phyloP scores from a whole-genome alignment of 53 echinoderm and acorn worm species.

The Echinometra lucunter region DNA sequence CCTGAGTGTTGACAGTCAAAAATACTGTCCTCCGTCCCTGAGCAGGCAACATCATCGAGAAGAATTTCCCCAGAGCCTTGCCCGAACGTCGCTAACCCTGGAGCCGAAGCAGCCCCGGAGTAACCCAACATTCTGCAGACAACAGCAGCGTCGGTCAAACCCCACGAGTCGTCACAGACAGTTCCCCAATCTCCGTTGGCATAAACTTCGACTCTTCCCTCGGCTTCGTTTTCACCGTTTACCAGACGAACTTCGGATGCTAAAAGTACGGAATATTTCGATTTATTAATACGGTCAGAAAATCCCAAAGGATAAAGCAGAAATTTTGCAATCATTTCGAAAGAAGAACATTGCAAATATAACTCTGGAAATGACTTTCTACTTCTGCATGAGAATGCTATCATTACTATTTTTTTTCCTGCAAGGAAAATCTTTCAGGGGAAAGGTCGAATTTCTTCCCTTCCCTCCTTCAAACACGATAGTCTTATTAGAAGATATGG shows the following conservation, averaged over 20 bases:
- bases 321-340: too few relatives aligned
- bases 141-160: background rate
- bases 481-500: too few relatives aligned
- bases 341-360: too few relatives aligned
- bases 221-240: background rate
- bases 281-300: too few relatives aligned
- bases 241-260: background rate
- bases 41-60: background rate
- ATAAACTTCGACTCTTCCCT: background rate
- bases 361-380: too few relatives aligned
- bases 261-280: background rate
- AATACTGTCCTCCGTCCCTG: background rate
- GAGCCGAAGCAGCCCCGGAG: background rate
- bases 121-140: conserved; percentile 16
- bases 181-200: background rate
- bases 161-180: background rate
- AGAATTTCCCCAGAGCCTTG: background rate
- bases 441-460: too few relatives aligned
- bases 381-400: too few relatives aligned
- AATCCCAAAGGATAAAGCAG: too few relatives aligned
- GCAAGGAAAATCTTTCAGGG: too few relatives aligned
- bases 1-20: background rate
- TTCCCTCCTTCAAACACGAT: too few relatives aligned
- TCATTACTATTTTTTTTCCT: too few relatives aligned
- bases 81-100: background rate